Base-by-base conservation (phyloP, 1,140 invertebrate genomes). In the Temnothorax curvispinosus region DNA sequence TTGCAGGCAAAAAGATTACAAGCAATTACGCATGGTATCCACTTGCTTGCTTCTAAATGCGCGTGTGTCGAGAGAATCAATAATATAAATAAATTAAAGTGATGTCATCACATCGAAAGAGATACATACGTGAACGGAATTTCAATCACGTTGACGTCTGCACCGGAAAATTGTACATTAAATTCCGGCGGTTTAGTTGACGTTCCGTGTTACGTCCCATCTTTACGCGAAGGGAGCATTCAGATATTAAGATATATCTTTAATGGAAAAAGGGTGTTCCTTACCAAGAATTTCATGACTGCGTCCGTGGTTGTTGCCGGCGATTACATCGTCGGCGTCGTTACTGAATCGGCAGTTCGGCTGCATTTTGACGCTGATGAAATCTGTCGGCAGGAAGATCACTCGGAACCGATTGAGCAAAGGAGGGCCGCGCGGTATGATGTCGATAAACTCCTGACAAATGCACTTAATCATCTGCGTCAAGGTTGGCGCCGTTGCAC, bases 401-500 rank as follows among this genome's bases (percentile, higher is more conserved):
- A 89, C 91, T 92, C 91, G 90, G 90, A 90, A 72, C 77, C 88
- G 92, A 91, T 89, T 89, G 93, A 75, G 52, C 84, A 76, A 89
- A 65, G 67, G 82, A 90, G 78, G 87, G 58, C 60, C 77, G 71
- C 75, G 82, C 76, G 13, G 47, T 56, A 50, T 67, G 58, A 86
- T 81, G 87, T 91, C 92, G 87, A 92, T 90, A 88, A 90, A 92
- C 90, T 85, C 85, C 88, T 84, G 89, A 91, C 91, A 92, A 93
- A 92, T 91, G 93, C 89, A 93, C 87, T 93, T 93, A 93, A 93
- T 93, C 91, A 94, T 87, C 64, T 71, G 90, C 88, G 88, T 87
- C 88, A 92, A 92, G 91, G 89, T 88, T 90, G 82, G 52, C 80
- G 77, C 82, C 41, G 35, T 86, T 80, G 62, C 85, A 27, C 32